Evolutionary conservation across 2,797 vertebrate species (phyloP).

Genomic region (Thalassophryne amazonica): DNA sequence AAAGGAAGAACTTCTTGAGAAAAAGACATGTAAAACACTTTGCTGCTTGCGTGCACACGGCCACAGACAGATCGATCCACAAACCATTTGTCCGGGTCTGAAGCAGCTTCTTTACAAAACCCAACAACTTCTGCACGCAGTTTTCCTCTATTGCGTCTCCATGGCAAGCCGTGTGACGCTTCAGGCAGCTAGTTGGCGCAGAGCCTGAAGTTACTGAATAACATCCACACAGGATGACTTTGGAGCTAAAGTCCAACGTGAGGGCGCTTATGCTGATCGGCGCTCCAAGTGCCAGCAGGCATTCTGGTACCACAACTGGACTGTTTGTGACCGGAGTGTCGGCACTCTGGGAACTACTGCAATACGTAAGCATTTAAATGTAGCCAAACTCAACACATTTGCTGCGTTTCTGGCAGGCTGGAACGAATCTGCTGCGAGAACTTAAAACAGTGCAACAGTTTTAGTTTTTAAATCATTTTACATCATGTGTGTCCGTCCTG

Average conservation of each 20-base stretch:
- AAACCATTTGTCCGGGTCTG: too few relatives aligned
- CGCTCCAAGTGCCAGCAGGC: slow-evolving; percentile 30
- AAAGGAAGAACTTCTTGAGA: slow-evolving; percentile 26
- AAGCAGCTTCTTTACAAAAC: slow-evolving; percentile 12
- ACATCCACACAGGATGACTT: slow-evolving; percentile 42
- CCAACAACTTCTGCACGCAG: slow-evolving; percentile 25
- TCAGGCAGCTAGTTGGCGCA: slow-evolving; percentile 46
- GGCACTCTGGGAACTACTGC: slow-evolving; percentile 13
- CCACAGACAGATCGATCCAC: slow-evolving; percentile 1
- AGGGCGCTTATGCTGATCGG: slow-evolving; percentile 28
- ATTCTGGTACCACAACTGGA: slow-evolving; percentile 32
- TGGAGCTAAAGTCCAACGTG: slow-evolving; percentile 45
- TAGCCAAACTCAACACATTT: too few relatives aligned
- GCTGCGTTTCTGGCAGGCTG: too few relatives aligned
- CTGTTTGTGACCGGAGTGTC: slow-evolving; percentile 50
- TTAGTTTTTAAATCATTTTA: too few relatives aligned
- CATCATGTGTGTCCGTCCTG: too few relatives aligned
- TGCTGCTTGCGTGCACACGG: background rate
- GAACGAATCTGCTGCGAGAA: too few relatives aligned
- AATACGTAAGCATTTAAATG: too few relatives aligned
- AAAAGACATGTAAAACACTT: slow-evolving; percentile 1
- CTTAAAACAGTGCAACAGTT: too few relatives aligned
- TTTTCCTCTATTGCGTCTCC: slow-evolving; percentile 31
- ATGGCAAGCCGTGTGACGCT: slow-evolving; percentile 25
- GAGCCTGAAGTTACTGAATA: slow-evolving; percentile 42